A percentile compares a stretch with the other conserved stretches of the same genome.
These are phyloP conservation scores for Proterorhinus semilunaris DNA, from an alignment of 2,113 vertebrate species.

Conservation along the genomic window DNA sequence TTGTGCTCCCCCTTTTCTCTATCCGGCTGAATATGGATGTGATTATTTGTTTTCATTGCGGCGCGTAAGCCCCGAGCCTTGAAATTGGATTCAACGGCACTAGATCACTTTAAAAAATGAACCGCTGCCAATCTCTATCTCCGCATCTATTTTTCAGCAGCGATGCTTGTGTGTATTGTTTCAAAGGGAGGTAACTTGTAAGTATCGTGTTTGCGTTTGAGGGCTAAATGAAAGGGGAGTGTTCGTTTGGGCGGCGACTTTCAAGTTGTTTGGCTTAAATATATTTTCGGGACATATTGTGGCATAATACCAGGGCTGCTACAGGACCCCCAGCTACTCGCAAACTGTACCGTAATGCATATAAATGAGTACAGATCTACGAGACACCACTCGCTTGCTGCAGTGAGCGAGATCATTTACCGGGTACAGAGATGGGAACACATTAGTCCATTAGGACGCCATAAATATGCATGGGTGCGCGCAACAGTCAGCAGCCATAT, in stretches of 20 bases:
- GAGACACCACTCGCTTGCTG: constrained; percentile 33
- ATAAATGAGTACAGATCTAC: constrained; percentile 32
- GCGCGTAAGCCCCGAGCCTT: constrained; percentile 8
- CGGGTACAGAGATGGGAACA: constrained; percentile 35
- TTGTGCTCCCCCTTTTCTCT: constrained; percentile 1
- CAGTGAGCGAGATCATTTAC: constrained; percentile 41
- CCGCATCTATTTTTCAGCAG: neutral
- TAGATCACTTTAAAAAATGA: neutral
- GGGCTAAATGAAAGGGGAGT: neutral
- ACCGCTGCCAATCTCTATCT: neutral
- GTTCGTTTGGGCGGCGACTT: too few species aligned
- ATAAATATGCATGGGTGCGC: constrained; percentile 56
- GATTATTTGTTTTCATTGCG: constrained; percentile 13
- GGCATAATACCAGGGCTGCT: constrained; percentile 3
- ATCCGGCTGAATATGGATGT: constrained; percentile 2
- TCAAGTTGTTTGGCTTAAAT: too few species aligned
- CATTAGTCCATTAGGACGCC: constrained; percentile 23
- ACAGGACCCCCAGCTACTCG: neutral
- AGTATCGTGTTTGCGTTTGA: neutral
- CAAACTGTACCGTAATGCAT: constrained; percentile 34
- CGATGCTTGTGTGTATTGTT: too few species aligned
- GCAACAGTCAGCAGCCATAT: constrained; percentile 32
- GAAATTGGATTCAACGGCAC: constrained; percentile 15
- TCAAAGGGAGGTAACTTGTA: neutral
- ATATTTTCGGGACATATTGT: neutral